Evolutionary conservation across 2,113 vertebrate genomes (phyloP).

Genomic region (Okapia johnstoni): DNA sequence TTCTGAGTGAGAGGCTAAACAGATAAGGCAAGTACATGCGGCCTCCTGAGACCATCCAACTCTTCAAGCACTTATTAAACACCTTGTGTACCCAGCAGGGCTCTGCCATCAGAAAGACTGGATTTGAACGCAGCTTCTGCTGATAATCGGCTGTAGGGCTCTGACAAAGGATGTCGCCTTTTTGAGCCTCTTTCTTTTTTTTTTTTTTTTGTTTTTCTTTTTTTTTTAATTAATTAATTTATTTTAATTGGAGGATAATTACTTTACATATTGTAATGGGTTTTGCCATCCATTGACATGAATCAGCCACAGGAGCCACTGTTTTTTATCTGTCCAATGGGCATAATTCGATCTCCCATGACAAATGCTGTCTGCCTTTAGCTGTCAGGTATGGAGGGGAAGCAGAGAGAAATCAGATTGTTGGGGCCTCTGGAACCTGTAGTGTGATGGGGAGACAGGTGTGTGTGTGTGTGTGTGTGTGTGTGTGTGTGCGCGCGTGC

Average conservation of each 20-base stretch:
- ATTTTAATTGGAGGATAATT: neutral
- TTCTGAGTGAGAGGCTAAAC: neutral
- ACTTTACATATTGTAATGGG: neutral
- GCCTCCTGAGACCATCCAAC: neutral
- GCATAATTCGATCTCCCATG: neutral
- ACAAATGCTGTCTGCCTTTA: neutral
- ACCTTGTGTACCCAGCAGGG: neutral
- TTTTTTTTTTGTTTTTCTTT: neutral
- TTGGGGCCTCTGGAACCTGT: neutral
- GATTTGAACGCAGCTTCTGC: neutral
- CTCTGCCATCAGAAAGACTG: neutral
- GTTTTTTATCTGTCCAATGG: neutral
- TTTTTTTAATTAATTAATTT: neutral
- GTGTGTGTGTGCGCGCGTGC: neutral
- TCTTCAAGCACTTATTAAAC: neutral
- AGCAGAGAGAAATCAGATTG: neutral
- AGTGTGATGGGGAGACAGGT: neutral
- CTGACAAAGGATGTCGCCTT: fast-evolving
- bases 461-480: neutral
- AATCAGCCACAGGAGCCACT: neutral
- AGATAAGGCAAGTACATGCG: fast-evolving
- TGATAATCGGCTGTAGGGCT: neutral
- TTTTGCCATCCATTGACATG: neutral
- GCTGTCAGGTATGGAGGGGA: neutral
- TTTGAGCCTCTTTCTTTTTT: neutral